Evolutionary conservation across 2,797 vertebrate genomes (phyloP), one percentile per base, ranked within the genome.

Genomic region (Limosa lapponica): DNA sequence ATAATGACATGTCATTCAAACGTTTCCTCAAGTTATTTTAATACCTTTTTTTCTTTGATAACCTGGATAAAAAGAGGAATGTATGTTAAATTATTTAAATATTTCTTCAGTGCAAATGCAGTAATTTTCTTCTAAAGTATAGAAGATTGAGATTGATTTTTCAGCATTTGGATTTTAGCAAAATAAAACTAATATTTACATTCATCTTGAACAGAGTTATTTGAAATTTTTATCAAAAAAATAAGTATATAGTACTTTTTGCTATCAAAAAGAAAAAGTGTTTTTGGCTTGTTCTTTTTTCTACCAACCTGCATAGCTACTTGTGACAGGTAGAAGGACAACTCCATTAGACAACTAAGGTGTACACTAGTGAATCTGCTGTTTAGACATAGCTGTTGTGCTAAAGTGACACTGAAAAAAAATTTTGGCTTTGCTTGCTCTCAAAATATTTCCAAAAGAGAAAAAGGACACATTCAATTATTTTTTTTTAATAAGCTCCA

Each of bases 1-100:
- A 92, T 93, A 96, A 96, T 86, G 91, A 95, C 89, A 94, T 87
- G 95, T 95, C 95, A 93, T 96, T 95, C 94, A 96, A 97, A 94
- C 3, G 1, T 93, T 83, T 95, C 90, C 92, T 87, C 83, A 89
- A 96, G 96, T 96, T 94, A 96, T 95, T 97, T 96, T 90, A 95
- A 96, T 95, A 95, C 64, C 77, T 94, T 96, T 97, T 94, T 94
- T 82, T 32, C 91, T 81, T 89, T 92, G 96, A 96, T 96, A 96
- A 96, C 83, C 90, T 58, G 88, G 78, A 95, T 93, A 94, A 87
- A 95, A 89, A 94, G 41, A 95, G 93, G 96, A 93, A 95, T 93
- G 95, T 87, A 75, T 87, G 78, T 84, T 94, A 88, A 97, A 94
- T 71, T 95, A 97, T 94, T 97, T 96, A 93, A 95, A 89, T 93